Conservation (phyloP, 2,113 vertebrate species). For the Brachyhypopomus gauderio region DNA sequence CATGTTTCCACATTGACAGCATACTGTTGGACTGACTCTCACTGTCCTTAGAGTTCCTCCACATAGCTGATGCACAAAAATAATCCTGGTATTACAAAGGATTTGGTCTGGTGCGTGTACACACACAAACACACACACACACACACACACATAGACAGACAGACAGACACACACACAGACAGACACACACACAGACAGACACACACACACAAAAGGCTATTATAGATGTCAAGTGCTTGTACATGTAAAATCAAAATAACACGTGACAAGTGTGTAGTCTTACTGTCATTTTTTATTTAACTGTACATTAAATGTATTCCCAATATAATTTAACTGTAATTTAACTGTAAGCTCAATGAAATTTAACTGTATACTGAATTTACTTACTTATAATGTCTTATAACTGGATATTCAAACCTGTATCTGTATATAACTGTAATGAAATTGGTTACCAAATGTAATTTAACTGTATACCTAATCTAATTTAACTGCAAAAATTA, state of each 20-base stretch:
- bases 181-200: not conserved
- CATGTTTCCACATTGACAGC: slow-evolving; percentile 11
- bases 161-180: not conserved
- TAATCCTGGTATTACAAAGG: slow-evolving; percentile 41
- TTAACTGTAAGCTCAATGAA: too few relatives aligned
- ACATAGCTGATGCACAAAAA: slow-evolving; percentile 35
- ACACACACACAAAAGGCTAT: not conserved
- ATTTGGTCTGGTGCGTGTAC: not conserved
- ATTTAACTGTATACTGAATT: too few relatives aligned
- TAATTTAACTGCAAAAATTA: too few relatives aligned
- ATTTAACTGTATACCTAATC: too few relatives aligned
- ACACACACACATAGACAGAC: not conserved
- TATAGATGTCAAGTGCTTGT: not conserved
- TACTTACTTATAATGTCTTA: too few relatives aligned
- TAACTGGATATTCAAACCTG: too few relatives aligned
- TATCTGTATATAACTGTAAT: too few relatives aligned
- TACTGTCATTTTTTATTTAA: too few relatives aligned
- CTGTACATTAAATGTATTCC: too few relatives aligned
- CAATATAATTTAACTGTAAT: too few relatives aligned
- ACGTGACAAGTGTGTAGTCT: not conserved
- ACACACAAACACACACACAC: not conserved
- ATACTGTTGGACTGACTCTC: slow-evolving; percentile 8
- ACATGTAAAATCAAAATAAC: not conserved
- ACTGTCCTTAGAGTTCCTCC: slow-evolving; percentile 9
- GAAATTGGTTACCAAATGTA: too few relatives aligned